Evolutionary conservation across 2,113 vertebrate species (phyloP).

Genomic region (Xiphophorus maculatus): DNA sequence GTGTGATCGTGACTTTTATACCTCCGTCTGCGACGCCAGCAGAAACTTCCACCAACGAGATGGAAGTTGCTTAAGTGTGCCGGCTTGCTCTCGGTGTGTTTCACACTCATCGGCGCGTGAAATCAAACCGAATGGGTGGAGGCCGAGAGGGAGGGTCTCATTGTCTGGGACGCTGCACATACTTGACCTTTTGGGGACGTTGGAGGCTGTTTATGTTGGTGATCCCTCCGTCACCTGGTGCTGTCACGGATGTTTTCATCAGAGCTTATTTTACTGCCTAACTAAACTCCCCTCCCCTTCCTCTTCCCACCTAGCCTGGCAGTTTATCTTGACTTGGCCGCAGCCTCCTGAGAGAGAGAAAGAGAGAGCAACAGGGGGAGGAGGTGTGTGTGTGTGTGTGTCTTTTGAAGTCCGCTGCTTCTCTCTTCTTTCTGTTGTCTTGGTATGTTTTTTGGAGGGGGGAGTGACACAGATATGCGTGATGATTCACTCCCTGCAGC

Average conservation of each 20-base stretch:
- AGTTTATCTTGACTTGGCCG: slow-evolving; percentile 76
- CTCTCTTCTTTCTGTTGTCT: slow-evolving; percentile 66
- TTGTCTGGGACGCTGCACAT: slow-evolving; percentile 58
- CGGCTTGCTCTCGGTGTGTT: slow-evolving; percentile 26
- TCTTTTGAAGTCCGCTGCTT: slow-evolving; percentile 78
- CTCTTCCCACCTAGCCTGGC: slow-evolving; percentile 57
- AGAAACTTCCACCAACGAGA: slow-evolving; percentile 35
- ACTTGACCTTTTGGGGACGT: slow-evolving; percentile 52
- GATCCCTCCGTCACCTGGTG: slow-evolving; percentile 61
- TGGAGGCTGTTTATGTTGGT: slow-evolving; percentile 49
- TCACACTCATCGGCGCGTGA: slow-evolving; percentile 71
- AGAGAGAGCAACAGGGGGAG: slow-evolving; percentile 34
- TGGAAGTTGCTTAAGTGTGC: slow-evolving; percentile 37
- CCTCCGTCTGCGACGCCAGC: not conserved
- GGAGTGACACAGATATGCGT: slow-evolving; percentile 77
- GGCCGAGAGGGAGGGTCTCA: slow-evolving; percentile 25
- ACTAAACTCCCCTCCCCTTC: not conserved
- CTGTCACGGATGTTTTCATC: slow-evolving; percentile 80
- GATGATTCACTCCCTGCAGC: slow-evolving; percentile 76
- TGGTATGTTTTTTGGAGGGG: slow-evolving; percentile 53
- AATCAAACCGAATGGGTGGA: slow-evolving; percentile 55
- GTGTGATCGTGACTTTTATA: slow-evolving; percentile 45
- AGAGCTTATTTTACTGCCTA: slow-evolving; percentile 69
- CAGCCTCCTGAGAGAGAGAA: slow-evolving; percentile 74
- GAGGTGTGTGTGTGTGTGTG: not conserved